Conservation (phyloP, 2,113 vertebrate species). For the Agelaius phoeniceus region DNA sequence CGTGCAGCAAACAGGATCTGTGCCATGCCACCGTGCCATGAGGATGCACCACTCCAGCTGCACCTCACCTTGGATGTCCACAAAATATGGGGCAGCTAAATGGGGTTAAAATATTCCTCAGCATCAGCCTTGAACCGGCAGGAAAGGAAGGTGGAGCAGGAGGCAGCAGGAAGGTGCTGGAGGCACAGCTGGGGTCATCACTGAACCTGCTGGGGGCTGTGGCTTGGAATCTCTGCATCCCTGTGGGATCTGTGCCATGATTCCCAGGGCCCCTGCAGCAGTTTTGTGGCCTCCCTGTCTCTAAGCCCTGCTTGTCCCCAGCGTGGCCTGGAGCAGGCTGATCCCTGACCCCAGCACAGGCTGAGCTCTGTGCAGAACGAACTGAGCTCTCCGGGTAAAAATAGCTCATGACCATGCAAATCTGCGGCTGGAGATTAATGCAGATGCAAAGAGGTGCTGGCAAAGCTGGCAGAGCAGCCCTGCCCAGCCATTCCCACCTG, state of each 20-base stretch:
- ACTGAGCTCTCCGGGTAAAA: conserved; percentile 32
- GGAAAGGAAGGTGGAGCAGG: fast-evolving
- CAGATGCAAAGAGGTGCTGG: not conserved
- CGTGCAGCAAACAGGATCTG: not conserved
- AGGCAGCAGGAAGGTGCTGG: not conserved
- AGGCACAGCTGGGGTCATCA: not conserved
- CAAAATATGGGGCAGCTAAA: not conserved
- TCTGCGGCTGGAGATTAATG: not conserved
- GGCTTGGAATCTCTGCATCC: not conserved
- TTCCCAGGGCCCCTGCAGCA: not conserved
- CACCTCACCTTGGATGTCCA: not conserved
- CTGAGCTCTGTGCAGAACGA: not conserved
- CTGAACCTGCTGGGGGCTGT: fast-evolving
- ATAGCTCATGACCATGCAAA: conserved; percentile 48
- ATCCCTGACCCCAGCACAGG: not conserved
- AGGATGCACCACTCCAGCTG: not conserved
- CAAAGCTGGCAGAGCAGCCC: not conserved
- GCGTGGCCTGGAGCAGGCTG: fast-evolving
- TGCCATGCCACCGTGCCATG: fast-evolving
- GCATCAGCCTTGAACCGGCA: not conserved
- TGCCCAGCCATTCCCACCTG: not conserved
- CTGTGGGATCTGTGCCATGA: fast-evolving
- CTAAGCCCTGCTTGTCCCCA: not conserved
- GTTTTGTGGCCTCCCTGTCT: not conserved
- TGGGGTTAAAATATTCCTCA: not conserved